Base-by-base conservation (phyloP, 2,113 vertebrate genomes). In the Balaeniceps rex region DNA sequence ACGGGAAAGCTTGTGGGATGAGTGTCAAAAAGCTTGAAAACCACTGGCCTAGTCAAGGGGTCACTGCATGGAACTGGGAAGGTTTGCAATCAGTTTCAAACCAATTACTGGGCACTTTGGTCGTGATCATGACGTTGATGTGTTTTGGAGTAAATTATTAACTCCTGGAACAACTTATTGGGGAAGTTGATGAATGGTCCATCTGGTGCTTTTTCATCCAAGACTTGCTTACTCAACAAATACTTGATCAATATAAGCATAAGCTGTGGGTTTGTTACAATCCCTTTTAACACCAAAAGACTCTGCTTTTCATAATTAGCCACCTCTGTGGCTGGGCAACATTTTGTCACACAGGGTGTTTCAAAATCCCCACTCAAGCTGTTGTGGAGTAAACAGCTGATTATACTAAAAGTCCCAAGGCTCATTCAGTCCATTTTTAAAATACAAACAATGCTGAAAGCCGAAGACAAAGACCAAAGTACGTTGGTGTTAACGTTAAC, bases 401-500 rank as follows among this genome's bases (percentile, higher is more conserved):
- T 52, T 44, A 63, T 10, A 28, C 19, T 63, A 26, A 34, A 80
- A 81, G 33, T 55, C 29, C 8, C 4, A 16, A 52, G 22, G 51
- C 36, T 58, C 18, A 19, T 69, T 71, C 60, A 70, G 22, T 44
- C 8, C 6, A 5, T 61, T 57, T 92, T 60, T 71, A 2, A 46
- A 44, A 63, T 34, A 52, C 19, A 72, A 64, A 60, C 8, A 40
- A 44, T 22, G 46, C 18, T 75, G 65, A 87, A 70, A 63, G 38
- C 10, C 29, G 65, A 75, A 60, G 55, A 47, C 22, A 17, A 68
- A 52, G 29, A n/a, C 14, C 14, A 34, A 70, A 29, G 16, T 16
- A 46, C 0, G 0, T 3, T 75, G 17, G 9, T 58, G 44, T 63
- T 51, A 65, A 49, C 4, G 1, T 26, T 36, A 42, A 40, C 21